Evolutionary conservation across 2,888 invertebrate genomes (phyloP), one percentile per base, ranked within the genome.

Genomic region (Spialia ferax): DNA sequence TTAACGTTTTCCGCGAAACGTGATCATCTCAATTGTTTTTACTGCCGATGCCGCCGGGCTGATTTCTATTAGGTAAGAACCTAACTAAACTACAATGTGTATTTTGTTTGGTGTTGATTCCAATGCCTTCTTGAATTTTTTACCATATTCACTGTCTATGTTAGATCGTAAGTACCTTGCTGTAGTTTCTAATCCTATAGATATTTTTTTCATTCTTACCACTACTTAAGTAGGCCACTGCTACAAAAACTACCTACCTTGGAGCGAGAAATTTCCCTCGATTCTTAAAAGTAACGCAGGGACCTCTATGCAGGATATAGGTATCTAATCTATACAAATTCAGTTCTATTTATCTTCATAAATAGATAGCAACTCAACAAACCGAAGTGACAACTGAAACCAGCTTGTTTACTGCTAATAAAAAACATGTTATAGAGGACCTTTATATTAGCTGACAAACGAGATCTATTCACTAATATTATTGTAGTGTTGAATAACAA

Each of bases 1-100:
- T 80, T 79, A 81, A 76, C 78, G 73, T 77, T 82, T 85, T 82
- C 81, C 75, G 73, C 71, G 80, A 83, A 83, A 75, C 73, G 71
- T 73, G 74, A 80, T 83, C 77, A 74, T 76, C 70, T 65, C 72
- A 77, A 79, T 80, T 76, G 77, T 81, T 81, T 83, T 81, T 79
- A 79, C 70, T 68, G 71, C 70, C 54, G 48, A 65, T 79, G 78
- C 70, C 66, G 71, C 70, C 54, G 48, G 67, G 67, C 63, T 69
- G 70, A 72, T 74, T 68, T 72, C 68, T 65, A 63, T 45, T 15
- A 32, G 29, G 29, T 32, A 32, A 8, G 29, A 11, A 13, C 13
- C 10, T 35, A 35, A 7, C 26, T 26, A n/a, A 8, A 10, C 55
- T 69, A 71, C 69, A 69, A 72, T 35, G 57, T 72, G 45, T 59